phyloP scores from a whole-genome alignment of 2,888 invertebrate species.

The Asteroscopus sphinx region DNA sequence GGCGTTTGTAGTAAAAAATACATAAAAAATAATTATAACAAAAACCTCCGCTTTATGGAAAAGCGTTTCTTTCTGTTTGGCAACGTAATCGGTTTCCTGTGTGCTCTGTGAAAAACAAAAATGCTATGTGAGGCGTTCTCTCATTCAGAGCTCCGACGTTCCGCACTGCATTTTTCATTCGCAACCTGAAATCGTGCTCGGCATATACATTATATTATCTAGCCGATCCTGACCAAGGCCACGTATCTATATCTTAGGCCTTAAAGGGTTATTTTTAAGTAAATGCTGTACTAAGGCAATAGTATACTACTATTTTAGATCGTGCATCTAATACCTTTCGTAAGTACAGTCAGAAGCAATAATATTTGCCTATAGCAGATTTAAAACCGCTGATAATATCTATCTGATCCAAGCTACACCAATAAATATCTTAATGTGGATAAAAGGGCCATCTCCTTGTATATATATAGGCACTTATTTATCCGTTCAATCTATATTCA shows the following conservation, averaged over 20 bases:
- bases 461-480: no score
- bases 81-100: conserved; percentile 76
- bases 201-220: conserved; percentile 67
- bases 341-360: no score
- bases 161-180: conserved; percentile 84
- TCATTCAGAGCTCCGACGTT: conserved; percentile 75
- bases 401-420: no score
- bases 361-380: no score
- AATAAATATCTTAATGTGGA: no score
- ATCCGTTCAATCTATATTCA: no score
- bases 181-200: conserved; percentile 67
- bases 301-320: not conserved
- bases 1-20: conserved; percentile 32
- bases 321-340: not conserved
- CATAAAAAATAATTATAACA: conserved; percentile 39
- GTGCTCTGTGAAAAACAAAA: conserved; percentile 69
- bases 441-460: no score
- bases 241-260: conserved; percentile 23
- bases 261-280: conserved; percentile 13
- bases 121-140: conserved; percentile 70
- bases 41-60: conserved; percentile 66
- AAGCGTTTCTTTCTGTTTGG: conserved; percentile 73
- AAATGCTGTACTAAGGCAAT: conserved; percentile 8
- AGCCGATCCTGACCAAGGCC: conserved; percentile 41
- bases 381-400: no score